Percentiles rank a stretch among this genome's conserved stretches.
These are phyloP conservation scores for Tigriopus californicus DNA, from an alignment of 2,888 invertebrate species.

Conservation along the genomic window DNA sequence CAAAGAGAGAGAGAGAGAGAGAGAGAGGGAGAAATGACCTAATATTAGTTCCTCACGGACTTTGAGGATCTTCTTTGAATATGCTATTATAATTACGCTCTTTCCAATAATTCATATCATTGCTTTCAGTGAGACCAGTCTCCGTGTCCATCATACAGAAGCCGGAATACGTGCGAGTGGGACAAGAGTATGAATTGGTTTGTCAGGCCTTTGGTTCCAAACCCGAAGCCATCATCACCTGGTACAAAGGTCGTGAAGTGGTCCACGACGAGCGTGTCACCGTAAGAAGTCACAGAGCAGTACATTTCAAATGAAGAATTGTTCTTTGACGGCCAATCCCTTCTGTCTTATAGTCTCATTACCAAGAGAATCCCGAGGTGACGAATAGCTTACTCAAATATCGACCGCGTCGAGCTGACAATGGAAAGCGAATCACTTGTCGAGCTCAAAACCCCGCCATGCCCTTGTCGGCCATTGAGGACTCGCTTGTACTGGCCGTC, in stretches of 20 bases:
- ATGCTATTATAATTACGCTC: not conserved
- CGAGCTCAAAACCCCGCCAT: conserved; percentile 18
- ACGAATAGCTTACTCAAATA: not conserved
- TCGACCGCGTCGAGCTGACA: conserved; percentile 12
- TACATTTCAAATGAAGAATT: too few species aligned
- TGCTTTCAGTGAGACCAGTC: conserved; percentile 17
- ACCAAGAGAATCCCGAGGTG: not conserved
- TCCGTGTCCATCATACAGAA: conserved; percentile 17
- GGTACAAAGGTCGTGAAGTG: conserved; percentile 28
- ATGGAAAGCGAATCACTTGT: conserved; percentile 19
- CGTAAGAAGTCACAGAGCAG: not conserved
- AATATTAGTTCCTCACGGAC: not conserved
- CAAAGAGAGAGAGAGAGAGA: too few species aligned
- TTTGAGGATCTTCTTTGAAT: too few species aligned
- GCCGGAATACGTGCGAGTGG: conserved; percentile 16
- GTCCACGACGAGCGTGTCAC: not conserved
- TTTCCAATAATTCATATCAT: not conserved
- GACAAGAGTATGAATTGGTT: conserved; percentile 17
- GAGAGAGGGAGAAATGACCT: too few species aligned
- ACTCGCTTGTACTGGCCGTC: conserved; percentile 17
- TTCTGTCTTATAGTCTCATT: not conserved
- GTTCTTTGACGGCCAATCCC: too few species aligned
- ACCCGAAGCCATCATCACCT: conserved; percentile 30
- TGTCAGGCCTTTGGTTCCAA: conserved; percentile 18
- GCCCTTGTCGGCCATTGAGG: conserved; percentile 18